These are phyloP conservation scores for Anas platyrhynchos DNA, from an alignment of 2,113 vertebrate genomes.

Conservation along the genomic window DNA sequence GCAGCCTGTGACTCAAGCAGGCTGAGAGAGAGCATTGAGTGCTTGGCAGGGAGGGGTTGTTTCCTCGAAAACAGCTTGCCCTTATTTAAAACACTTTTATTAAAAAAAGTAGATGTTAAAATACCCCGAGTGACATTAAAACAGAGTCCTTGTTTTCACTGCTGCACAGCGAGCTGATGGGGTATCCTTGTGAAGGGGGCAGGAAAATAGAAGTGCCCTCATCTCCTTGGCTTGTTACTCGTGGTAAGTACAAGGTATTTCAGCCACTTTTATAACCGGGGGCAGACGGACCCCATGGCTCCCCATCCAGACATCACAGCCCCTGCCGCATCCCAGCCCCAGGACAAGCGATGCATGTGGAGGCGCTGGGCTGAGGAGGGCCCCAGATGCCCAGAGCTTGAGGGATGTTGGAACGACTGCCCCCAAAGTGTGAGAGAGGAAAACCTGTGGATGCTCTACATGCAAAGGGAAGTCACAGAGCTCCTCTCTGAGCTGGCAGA, in stretches of 20 bases:
- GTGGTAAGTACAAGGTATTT: not conserved
- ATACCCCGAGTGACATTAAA: not conserved
- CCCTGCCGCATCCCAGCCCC: too few relatives aligned
- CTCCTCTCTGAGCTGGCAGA: not conserved
- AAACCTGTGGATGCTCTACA: not conserved
- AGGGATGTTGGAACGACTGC: not conserved
- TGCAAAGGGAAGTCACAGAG: not conserved
- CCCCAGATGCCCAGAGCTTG: not conserved
- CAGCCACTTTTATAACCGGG: not conserved
- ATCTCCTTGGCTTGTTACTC: accelerated
- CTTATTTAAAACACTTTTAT: not conserved
- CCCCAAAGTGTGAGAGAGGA: not conserved
- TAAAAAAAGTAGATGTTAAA: not conserved
- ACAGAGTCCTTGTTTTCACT: not conserved
- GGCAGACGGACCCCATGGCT: too few relatives aligned
- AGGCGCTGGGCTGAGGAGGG: not conserved
- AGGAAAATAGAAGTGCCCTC: not conserved
- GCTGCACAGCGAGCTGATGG: not conserved
- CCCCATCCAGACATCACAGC: too few relatives aligned
- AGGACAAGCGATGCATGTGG: too few relatives aligned
- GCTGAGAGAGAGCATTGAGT: not conserved
- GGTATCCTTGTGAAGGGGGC: not conserved
- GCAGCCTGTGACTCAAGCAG: accelerated
- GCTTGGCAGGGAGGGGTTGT: not conserved
- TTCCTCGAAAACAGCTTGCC: not conserved